Evolutionary conservation across 2,113 vertebrate genomes (phyloP), one percentile per base, ranked within the genome.

Genomic region (Sminthopsis crassicaudata): DNA sequence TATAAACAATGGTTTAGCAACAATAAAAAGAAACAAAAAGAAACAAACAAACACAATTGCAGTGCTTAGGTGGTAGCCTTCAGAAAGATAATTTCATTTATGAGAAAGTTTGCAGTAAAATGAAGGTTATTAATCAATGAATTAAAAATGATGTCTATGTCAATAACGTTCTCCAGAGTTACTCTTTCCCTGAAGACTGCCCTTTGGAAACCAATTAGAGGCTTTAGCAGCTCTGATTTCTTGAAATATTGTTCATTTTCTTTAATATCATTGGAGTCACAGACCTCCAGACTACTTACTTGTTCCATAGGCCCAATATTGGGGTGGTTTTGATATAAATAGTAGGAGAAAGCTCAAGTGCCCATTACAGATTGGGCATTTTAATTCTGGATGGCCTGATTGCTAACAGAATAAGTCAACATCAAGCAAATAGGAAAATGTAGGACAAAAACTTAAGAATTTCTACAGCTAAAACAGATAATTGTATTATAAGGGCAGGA

Each of bases 21-120:
- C 42, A 36, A 42, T 84, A 26, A 84, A 67, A 84, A 84, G 7
- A 84, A 84, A 84, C n/a, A 84, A 93, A 95, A 96, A 90, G 48
- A 97, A 90, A 50, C 48, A 97, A 90, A 50, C 91, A 14, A 95
- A 94, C 25, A 52, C 12, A 94, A 50, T 5, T 48, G 91, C 92
- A 94, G 16, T 96, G 27, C 7, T 88, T 89, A 95, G 10, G 27
- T 12, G 92, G 27, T 46, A 89, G 53, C 60, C n/a, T 90, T 19
- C 67, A 94, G 93, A 96, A 90, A 96, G 88, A 50, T 96, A 97
- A 96, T 96, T 95, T 97, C 36, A 94, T 90, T 53, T 94, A 24
- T 88, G 46, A 25, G 90, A 97, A 94, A 19, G 9, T 23, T 91
- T 92, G 2, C 48, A 24, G 89, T 46, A 8, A 94, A 95, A 90